Conservation (phyloP, 2,888 invertebrate species). For the Drosophila percnosoma region DNA sequence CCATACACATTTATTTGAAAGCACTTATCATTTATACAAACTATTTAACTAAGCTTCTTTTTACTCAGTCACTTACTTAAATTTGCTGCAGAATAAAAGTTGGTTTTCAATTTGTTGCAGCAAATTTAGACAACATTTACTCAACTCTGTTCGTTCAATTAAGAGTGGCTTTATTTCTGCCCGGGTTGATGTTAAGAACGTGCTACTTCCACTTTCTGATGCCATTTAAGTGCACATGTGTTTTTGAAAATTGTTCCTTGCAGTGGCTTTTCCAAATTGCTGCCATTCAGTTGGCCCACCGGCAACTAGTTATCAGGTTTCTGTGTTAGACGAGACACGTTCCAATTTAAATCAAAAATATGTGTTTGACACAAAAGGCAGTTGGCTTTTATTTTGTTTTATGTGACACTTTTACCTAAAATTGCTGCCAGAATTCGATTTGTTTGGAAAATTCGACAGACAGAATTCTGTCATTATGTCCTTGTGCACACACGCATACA, state of each 20-base stretch:
- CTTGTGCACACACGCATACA: background rate
- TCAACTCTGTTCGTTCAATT: slow-evolving; percentile 41
- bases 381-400: slow-evolving; percentile 22
- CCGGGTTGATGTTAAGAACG: slow-evolving; percentile 13
- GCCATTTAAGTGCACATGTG: slow-evolving; percentile 38
- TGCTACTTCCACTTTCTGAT: slow-evolving; percentile 24
- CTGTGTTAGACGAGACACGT: slow-evolving; percentile 38
- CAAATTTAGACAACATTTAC: slow-evolving; percentile 14
- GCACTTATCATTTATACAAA: background rate
- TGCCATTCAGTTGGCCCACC: slow-evolving; percentile 37
- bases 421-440: slow-evolving; percentile 2
- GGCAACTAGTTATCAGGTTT: slow-evolving; percentile 35
- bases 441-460: slow-evolving; percentile 6
- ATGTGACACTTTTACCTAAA: slow-evolving; percentile 5
- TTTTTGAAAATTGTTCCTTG: slow-evolving; percentile 26
- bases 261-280: slow-evolving; percentile 52
- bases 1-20: background rate
- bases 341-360: slow-evolving; percentile 32
- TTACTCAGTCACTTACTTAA: background rate
- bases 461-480: background rate
- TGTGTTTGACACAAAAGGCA: background rate
- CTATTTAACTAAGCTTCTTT: too few relatives aligned
- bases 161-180: slow-evolving; percentile 49
- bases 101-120: background rate
- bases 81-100: background rate